A percentile compares a stretch with the other conserved stretches of the same genome.
phyloP scores from a whole-genome alignment of 2,888 invertebrate species.

The Danaus chrysippus region DNA sequence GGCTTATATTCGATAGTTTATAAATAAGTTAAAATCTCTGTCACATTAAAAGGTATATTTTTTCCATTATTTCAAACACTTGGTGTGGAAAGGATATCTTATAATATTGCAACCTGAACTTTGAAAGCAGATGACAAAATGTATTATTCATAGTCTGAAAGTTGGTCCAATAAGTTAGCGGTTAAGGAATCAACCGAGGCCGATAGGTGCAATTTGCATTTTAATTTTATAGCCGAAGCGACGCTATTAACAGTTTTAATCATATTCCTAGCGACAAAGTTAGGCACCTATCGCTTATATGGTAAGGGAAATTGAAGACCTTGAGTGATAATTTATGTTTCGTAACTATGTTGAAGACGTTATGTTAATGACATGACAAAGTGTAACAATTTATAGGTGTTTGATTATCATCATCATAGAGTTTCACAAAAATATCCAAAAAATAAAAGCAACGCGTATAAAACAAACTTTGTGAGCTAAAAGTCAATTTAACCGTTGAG shows the following conservation, averaged over 20 bases:
- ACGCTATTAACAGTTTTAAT: slow-evolving; percentile 31
- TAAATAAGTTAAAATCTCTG: no score
- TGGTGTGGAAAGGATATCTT: not conserved
- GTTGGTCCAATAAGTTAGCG: slow-evolving; percentile 51
- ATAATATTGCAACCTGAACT: slow-evolving; percentile 47
- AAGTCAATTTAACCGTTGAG: not conserved
- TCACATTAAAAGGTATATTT: no score
- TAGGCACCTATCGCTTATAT: slow-evolving; percentile 3
- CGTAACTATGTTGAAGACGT: not conserved
- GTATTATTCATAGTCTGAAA: slow-evolving; percentile 63
- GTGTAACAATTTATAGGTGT: not conserved
- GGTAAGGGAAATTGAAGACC: not conserved
- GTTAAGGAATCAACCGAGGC: slow-evolving; percentile 24
- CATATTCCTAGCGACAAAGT: slow-evolving; percentile 12
- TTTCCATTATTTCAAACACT: no score
- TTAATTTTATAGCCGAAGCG: slow-evolving; percentile 30
- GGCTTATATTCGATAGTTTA: no score
- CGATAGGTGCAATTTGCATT: slow-evolving; percentile 37
- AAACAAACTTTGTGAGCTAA: not conserved
- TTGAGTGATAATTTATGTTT: not conserved
- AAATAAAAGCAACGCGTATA: not conserved
- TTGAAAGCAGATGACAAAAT: slow-evolving; percentile 67
- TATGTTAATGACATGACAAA: not conserved
- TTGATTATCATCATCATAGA: not conserved
- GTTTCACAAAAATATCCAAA: no score